Evolutionary conservation across 1,140 invertebrate species (phyloP), one percentile per base, ranked within the genome.

Genomic region (Cydia splendana): DNA sequence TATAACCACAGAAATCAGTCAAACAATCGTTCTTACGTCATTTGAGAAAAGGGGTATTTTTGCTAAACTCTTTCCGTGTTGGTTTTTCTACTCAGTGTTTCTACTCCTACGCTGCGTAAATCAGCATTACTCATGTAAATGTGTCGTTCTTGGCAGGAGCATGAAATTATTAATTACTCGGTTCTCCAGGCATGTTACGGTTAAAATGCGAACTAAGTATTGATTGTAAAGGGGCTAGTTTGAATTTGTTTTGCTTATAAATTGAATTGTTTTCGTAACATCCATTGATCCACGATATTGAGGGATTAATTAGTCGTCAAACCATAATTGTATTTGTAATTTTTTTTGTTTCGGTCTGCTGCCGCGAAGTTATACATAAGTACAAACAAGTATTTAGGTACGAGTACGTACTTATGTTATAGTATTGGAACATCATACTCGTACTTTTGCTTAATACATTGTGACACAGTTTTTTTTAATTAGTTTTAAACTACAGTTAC

Each of bases 111-210:
- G 74, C 76, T 57, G n/a, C 62, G 74, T 84, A 78, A 80, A 82
- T 82, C 79, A 80, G 45, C 77, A 38, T 48, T 75, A 77, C 67
- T 76, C 78, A 81, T 85, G 84, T 85, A 82, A 77, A 79, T 81
- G 84, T 81, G 82, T 80, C 84, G 75, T 74, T 77, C 76, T 79
- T 53, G 53, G 77, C 76, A 48, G 69, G 78, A 79, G 75, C 79
- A 79, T 75, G 65, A 76, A 79, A 82, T 84, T 77, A 82, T 81
- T 76, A 79, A 85, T 80, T 76, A 80, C 79, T 45, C 34, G 76
- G 75, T 77, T 74, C 78, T 75, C 75, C 76, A 74, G 38, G 30
- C 67, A 71, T 79, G 77, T 75, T 57, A 71, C 34, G 15, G 79
- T 74, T 15, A 53, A 28, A 38, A 42, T 80, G 5, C 0, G 10